phyloP scores from a whole-genome alignment of 2,888 invertebrate genomes.

The Mesorhabditis spiculigera region DNA sequence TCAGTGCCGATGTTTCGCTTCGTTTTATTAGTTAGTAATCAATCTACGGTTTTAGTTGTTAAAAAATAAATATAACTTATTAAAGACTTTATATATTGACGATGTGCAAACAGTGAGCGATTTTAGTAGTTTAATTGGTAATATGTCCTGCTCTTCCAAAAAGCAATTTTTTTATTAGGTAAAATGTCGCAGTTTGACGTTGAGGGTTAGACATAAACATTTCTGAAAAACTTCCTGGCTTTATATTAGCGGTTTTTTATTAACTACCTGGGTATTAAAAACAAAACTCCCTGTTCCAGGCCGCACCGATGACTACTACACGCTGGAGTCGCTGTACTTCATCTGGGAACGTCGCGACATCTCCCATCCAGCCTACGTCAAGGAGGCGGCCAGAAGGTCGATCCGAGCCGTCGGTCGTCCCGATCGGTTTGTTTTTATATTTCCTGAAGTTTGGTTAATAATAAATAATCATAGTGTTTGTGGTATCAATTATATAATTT shows the following conservation, averaged over 20 bases:
- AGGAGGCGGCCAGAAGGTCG: slow-evolving; percentile 73
- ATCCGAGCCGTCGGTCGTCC: slow-evolving; percentile 45
- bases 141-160: too few relatives aligned
- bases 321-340: slow-evolving; percentile 89
- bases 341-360: slow-evolving; percentile 86
- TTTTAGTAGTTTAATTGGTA: too few relatives aligned
- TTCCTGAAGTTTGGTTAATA: slow-evolving; percentile 1
- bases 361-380: slow-evolving; percentile 87
- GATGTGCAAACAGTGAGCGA: too few relatives aligned
- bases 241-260: background rate
- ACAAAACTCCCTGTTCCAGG: slow-evolving; percentile 19
- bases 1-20: slow-evolving; percentile 68
- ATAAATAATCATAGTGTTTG: background rate
- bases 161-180: too few relatives aligned
- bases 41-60: too few relatives aligned
- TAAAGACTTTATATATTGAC: too few relatives aligned
- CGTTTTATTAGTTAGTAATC: slow-evolving; percentile 61
- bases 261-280: background rate
- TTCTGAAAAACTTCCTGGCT: background rate
- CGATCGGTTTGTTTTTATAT: slow-evolving; percentile 29
- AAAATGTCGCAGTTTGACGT: too few relatives aligned
- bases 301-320: slow-evolving; percentile 89
- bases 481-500: background rate
- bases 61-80: too few relatives aligned
- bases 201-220: too few relatives aligned